Evolutionary conservation across 1,140 invertebrate species (phyloP), one percentile per base, ranked within the genome.

Genomic region (Reticulitermes speratus): DNA sequence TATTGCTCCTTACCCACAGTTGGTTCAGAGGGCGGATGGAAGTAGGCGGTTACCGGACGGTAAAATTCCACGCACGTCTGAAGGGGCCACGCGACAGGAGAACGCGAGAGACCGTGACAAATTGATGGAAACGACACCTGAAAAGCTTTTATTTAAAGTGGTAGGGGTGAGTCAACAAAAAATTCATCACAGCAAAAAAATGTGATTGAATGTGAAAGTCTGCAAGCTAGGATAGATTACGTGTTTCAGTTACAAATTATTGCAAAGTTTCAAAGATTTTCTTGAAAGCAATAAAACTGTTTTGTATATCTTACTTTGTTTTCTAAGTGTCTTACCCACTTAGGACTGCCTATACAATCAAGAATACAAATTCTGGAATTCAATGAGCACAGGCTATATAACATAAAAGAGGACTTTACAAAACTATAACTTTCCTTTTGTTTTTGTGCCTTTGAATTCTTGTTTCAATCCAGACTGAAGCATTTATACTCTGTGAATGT

Each of bases 171-270:
- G 65, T 75, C n/a, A 75, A 75, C 65, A 25, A 30, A 75, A 75
- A n/a, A 75, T 75, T 75, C 65, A 75, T 75, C 65, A 75, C n/a
- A 75, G 65, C n/a, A 75, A 75, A 30, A 25, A 75, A 75, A 75
- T 30, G n/a, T 75, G 65, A 2, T 19, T 65, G 48, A 48, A 16
- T 48, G 2, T 48, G 48, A 48, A 48, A 23, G 59, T n/a, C 21
- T 12, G 6, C 55, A 59, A 23, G 55, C 55, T 59, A 23, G 16
- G 59, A 65, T 25, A 65, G 16, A 1, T 65, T 65, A 65, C 59
- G 59, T 65, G 59, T 65, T 25, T n/a, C 21, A 19, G 59, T 65
- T 65, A 23, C 59, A n/a, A 65, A 23, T 23, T n/a, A 25, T 65
- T 48, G 1, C 48, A 48, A 48, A 12, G 48, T 48, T 48, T 48